Conservation (phyloP, 2,888 invertebrate genomes). For the Drosophila aldrichi region DNA sequence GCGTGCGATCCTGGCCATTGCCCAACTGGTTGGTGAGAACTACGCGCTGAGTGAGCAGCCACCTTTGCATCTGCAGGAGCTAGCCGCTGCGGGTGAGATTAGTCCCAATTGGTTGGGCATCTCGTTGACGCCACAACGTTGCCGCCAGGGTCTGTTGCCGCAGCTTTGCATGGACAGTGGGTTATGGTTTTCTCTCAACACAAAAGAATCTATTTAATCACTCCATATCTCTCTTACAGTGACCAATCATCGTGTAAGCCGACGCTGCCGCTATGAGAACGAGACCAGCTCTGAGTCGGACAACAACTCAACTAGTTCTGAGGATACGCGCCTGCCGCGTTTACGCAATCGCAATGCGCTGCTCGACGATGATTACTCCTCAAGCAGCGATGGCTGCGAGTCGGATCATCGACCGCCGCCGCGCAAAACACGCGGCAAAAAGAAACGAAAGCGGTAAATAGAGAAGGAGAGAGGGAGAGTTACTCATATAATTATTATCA, state of each 20-base stretch:
- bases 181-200: slow-evolving; percentile 4
- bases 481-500: background rate
- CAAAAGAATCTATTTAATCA: background rate
- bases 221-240: slow-evolving; percentile 52
- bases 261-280: slow-evolving; percentile 70
- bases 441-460: slow-evolving; percentile 63
- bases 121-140: slow-evolving; percentile 83
- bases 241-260: slow-evolving; percentile 67
- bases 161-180: slow-evolving; percentile 76
- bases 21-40: slow-evolving; percentile 83
- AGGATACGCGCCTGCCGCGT: slow-evolving; percentile 57
- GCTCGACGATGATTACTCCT: slow-evolving; percentile 61
- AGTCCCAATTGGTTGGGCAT: slow-evolving; percentile 83
- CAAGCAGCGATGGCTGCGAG: slow-evolving; percentile 85
- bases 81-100: slow-evolving; percentile 63
- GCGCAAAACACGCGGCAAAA: slow-evolving; percentile 62
- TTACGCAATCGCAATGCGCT: slow-evolving; percentile 50
- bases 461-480: too few relatives aligned
- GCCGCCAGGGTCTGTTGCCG: slow-evolving; percentile 84
- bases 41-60: slow-evolving; percentile 81
- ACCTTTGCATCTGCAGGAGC: slow-evolving; percentile 71
- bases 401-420: slow-evolving; percentile 81
- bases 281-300: slow-evolving; percentile 84
- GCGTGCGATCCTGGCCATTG: slow-evolving; percentile 87
- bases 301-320: slow-evolving; percentile 77